Conservation (phyloP, 2,888 invertebrate genomes). For the Pristionchus entomophagus region DNA sequence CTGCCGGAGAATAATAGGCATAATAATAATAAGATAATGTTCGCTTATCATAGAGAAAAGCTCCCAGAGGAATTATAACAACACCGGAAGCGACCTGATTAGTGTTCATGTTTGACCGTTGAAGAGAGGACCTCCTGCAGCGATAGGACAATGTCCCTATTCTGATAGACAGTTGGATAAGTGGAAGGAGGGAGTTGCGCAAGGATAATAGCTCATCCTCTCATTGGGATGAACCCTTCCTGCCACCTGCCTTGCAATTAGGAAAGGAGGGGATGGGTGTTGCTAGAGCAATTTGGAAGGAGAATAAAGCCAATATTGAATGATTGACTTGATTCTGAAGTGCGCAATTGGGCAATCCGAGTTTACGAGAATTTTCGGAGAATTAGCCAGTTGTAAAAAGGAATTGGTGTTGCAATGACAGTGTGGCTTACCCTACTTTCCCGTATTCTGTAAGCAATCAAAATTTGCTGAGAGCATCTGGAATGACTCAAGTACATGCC, state of each 20-base stretch:
- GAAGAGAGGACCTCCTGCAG: neutral
- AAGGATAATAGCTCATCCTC: constrained; percentile 29
- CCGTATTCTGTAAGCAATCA: too few relatives aligned
- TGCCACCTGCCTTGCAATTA: constrained; percentile 34
- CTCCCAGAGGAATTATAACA: too few relatives aligned
- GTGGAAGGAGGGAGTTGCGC: neutral
- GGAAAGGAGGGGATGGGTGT: neutral
- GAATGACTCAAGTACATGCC: too few relatives aligned
- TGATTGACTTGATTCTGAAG: too few relatives aligned
- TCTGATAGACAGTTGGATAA: neutral
- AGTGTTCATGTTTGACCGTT: neutral
- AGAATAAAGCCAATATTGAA: too few relatives aligned
- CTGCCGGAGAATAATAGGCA: neutral
- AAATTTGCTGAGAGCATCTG: too few relatives aligned
- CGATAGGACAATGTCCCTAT: neutral
- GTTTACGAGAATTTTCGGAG: too few relatives aligned
- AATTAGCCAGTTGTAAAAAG: too few relatives aligned
- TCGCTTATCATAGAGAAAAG: too few relatives aligned
- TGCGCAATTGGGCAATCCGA: too few relatives aligned
- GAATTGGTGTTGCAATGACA: too few relatives aligned
- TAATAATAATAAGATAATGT: neutral
- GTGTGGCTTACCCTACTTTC: too few relatives aligned
- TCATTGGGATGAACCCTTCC: neutral
- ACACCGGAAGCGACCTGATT: neutral
- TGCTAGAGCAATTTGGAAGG: neutral